Evolutionary conservation across 2,888 invertebrate genomes (phyloP), one percentile per base, ranked within the genome.

Genomic region (Amorpha juglandis): DNA sequence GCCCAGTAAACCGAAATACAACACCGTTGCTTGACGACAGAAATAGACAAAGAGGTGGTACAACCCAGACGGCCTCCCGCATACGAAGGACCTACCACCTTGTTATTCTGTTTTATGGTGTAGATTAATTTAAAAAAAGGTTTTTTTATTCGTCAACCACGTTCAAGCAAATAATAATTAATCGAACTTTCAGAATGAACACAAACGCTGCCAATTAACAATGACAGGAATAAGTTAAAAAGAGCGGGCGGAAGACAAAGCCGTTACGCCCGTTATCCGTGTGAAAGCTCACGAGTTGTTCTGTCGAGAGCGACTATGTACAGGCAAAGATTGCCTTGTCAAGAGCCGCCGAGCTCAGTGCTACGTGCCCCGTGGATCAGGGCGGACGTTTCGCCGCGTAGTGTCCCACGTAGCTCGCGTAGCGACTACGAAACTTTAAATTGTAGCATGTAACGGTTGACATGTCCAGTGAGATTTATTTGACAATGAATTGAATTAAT

Each of bases 241-340:
- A 80, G 81, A 80, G 78, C 73, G 80, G 76, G 74, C 69, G 76
- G 73, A 82, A 88, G 84, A 88, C 89, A 90, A 91, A 87, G 86
- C 86, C 78, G 84, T 87, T 82, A 86, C 82, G 78, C 74, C 82
- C 78, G 84, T 89, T 89, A 87, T 85, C 83, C 85, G 82, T 85
- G 84, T 84, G 84, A 90, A 88, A 87, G 89, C 90, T 87, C 84
- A 83, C 86, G 87, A 89, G 88, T 90, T 89, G 89, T 89, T 90
- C 86, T 87, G 81, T 85, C 77, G 84, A 87, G 88, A 85, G 87
- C 84, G 83, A 86, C 87, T 85, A 78, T 78, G 80, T 84, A 84
- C 85, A 78, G 81, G 84, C 84, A 88, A 92, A 92, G 90, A 91
- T 91, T 91, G 92, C 91, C 91, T 91, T 88, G 91, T 90, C 88